A percentile compares a stretch with the other conserved stretches of the same genome.
Conservation (phyloP, 2,797 vertebrate genomes). For the Orestias chungarensis region DNA sequence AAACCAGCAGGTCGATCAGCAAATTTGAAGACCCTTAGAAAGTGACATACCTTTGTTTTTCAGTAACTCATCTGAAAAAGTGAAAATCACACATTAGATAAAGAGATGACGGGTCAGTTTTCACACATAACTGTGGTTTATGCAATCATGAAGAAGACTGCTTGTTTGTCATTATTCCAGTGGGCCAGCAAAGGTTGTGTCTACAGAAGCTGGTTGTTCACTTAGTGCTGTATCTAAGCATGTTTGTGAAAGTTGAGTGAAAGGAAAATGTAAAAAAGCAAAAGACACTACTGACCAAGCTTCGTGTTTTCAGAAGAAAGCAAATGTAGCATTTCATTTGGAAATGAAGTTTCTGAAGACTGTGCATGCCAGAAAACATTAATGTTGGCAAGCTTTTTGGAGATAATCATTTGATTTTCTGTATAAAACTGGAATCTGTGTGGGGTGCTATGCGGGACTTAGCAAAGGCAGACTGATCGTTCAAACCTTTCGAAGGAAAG, state of each 20-base stretch:
- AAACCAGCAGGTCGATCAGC: slow-evolving; percentile 4
- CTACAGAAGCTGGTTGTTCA: background rate
- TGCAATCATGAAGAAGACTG: background rate
- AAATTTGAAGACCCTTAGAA: background rate
- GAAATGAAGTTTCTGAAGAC: background rate
- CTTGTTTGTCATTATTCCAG: too few species aligned
- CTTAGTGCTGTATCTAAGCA: background rate
- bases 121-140: background rate
- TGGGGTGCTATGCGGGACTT: background rate
- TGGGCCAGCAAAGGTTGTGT: too few species aligned
- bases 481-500: too few species aligned
- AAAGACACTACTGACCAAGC: background rate
- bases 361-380: background rate
- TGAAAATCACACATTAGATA: background rate
- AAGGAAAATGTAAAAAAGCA: background rate
- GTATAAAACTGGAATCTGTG: background rate
- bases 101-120: background rate
- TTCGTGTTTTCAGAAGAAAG: background rate
- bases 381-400: background rate
- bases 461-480: background rate
- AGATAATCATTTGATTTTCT: background rate
- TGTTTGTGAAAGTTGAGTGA: background rate
- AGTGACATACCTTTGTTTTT: background rate
- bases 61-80: background rate
- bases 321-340: background rate